Evolutionary conservation across 2,113 vertebrate species (phyloP).

Genomic region (Galbula dea): DNA sequence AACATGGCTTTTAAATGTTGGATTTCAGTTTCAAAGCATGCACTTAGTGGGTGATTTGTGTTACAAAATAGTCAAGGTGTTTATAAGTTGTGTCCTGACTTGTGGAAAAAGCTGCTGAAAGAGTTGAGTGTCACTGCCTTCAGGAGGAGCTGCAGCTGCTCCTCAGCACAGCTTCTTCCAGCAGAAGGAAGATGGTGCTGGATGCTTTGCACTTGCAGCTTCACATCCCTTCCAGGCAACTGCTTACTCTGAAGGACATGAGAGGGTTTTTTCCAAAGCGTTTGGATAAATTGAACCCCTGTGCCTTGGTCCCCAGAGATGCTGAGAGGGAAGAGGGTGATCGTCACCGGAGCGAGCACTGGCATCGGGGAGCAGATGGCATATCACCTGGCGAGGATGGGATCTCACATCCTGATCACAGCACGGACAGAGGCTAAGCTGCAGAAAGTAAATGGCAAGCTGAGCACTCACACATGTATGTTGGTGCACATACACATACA

Average conservation of each 20-base stretch:
- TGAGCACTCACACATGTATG: accelerated
- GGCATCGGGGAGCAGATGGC: constrained; percentile 79
- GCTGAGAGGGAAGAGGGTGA: constrained; percentile 76
- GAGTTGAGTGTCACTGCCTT: accelerated
- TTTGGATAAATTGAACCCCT: neutral
- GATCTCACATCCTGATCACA: constrained; percentile 73
- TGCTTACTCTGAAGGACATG: neutral
- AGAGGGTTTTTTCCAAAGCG: neutral
- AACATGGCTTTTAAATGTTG: neutral
- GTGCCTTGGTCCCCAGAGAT: constrained; percentile 64
- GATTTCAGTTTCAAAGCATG: neutral
- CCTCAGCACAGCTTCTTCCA: neutral
- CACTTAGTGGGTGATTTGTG: neutral
- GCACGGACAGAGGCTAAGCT: constrained; percentile 71
- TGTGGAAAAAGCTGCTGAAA: neutral
- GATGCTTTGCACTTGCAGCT: neutral
- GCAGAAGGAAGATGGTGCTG: neutral
- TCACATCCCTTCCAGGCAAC: neutral
- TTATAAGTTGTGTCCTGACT: neutral
- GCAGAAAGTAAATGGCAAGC: constrained; percentile 69
- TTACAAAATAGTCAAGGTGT: neutral
- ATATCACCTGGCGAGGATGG: constrained; percentile 77
- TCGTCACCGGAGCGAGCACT: constrained; percentile 77
- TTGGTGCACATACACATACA: neutral
- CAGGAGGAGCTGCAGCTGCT: neutral